Evolutionary conservation across 2,797 vertebrate species (phyloP).

Genomic region (Hypotaenidia philippensis): DNA sequence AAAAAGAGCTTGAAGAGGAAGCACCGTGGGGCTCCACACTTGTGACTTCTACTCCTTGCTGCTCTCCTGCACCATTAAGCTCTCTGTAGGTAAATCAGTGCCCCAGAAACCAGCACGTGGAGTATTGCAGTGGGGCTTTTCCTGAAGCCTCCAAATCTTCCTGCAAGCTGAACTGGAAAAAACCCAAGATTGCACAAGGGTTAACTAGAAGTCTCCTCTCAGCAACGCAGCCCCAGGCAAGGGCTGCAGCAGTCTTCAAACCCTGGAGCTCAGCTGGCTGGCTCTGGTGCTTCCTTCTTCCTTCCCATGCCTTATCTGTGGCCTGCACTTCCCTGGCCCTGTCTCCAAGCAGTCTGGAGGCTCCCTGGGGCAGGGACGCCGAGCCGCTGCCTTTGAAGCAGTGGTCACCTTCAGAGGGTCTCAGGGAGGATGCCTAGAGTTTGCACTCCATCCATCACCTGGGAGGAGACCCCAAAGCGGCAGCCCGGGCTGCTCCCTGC

Average conservation of each 20-base stretch:
- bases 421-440: not conserved
- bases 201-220: not conserved
- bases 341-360: not conserved
- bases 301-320: not conserved
- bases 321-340: not conserved
- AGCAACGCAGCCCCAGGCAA: not conserved
- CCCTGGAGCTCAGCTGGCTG: not conserved
- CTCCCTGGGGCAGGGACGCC: not conserved
- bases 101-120: not conserved
- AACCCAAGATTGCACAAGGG: not conserved
- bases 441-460: not conserved
- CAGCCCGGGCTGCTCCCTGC: not conserved
- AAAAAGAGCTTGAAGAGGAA: not conserved
- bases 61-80: not conserved
- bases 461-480: not conserved
- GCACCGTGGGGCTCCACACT: accelerated
- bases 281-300: constrained; percentile 12
- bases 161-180: not conserved
- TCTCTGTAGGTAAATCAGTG: accelerated
- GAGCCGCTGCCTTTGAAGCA: not conserved
- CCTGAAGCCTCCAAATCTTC: not conserved
- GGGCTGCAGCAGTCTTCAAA: not conserved
- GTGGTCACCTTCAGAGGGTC: not conserved
- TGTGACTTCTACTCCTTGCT: not conserved
- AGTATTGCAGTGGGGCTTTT: not conserved